Base-by-base conservation (phyloP, 1,140 invertebrate genomes). In the Orchesella cincta region DNA sequence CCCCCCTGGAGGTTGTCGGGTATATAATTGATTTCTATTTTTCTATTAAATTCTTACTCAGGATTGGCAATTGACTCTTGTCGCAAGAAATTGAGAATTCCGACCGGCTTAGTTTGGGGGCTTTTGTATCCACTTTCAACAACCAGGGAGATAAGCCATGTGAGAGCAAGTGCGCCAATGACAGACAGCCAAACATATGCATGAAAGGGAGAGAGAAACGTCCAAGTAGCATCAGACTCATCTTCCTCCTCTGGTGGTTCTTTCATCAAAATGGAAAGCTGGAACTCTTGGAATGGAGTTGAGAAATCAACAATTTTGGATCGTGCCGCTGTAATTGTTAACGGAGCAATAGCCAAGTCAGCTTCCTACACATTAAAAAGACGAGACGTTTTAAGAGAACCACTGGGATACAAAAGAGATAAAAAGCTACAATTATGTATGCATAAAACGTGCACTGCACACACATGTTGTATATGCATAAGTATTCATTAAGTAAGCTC, bases 241-340 rank as follows among this genome's bases (percentile, higher is more conserved):
- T 88, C 90, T 76, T 89, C 90, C 76, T 88, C 85, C 79, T 89
- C 89, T 80, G 88, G 87, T 8, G 90, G 90, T 81, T 89, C 89
- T 83, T 90, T 90, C 67, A 91, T 90, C 85, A 91, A 87, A 76
- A 91, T 91, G 75, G 88, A 89, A 79, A 92, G 90, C 26, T 90
- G 90, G 2, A 91, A 86, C 62, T 89, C 90, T 86, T 92, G 89
- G 84, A 91, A 91, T 26, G 91, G 91, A 82, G 91, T 90, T 14
- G 89, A 89, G 52, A 83, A 83, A 83, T 91, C 90, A 34, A 91
- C 88, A 16, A 89, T 89, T 81, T 89, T 85, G 84, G 92, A 90
- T 36, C 90, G 75, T 29, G 87, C 83, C 83, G 87, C 84, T n/a
- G 88, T 91, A 77, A 91, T 91, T 33, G 90, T 91, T 64, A 92